These are phyloP conservation scores for Forbesichthys papilliferus DNA, from an alignment of 2,113 vertebrate genomes.

Conservation along the genomic window DNA sequence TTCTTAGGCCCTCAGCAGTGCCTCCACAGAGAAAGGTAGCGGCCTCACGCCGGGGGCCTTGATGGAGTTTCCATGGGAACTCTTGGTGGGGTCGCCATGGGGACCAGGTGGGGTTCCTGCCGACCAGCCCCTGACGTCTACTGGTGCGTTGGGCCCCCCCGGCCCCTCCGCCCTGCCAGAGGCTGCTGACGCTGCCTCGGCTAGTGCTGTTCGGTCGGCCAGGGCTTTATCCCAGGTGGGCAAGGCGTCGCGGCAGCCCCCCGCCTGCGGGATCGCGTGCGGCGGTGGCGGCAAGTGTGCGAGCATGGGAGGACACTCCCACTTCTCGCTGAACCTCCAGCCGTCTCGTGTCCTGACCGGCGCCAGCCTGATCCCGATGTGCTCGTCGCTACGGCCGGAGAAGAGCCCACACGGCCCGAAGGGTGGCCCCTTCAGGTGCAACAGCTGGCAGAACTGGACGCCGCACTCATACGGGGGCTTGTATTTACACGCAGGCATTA, in stretches of 20 bases:
- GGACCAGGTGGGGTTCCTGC: conserved; percentile 27
- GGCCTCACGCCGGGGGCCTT: conserved; percentile 61
- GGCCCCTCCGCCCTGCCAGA: conserved; percentile 18
- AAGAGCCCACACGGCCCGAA: conserved; percentile 36
- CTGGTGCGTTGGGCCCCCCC: conserved; percentile 31
- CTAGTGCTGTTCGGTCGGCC: conserved; percentile 19
- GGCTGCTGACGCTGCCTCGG: conserved; percentile 25
- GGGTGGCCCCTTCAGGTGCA: conserved; percentile 49
- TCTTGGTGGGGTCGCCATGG: conserved; percentile 50
- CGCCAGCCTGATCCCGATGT: neutral
- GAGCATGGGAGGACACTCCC: conserved; percentile 17
- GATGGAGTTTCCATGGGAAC: conserved; percentile 44
- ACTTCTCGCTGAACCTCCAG: conserved; percentile 16
- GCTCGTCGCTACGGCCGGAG: conserved; percentile 30
- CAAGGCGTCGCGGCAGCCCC: conserved; percentile 6
- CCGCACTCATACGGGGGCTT: conserved; percentile 67
- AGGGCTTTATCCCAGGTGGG: conserved; percentile 30
- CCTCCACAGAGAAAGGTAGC: conserved; percentile 75
- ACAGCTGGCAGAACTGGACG: conserved; percentile 56
- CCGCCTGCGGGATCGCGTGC: conserved; percentile 29
- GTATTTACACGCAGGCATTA: conserved; percentile 59
- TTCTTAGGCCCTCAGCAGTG: conserved; percentile 74
- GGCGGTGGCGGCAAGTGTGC: conserved; percentile 11
- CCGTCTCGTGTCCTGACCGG: conserved; percentile 9
- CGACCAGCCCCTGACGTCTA: conserved; percentile 41